Evolutionary conservation across 2,888 invertebrate genomes (phyloP), one percentile per base, ranked within the genome.

Genomic region (Prosapia bicincta): DNA sequence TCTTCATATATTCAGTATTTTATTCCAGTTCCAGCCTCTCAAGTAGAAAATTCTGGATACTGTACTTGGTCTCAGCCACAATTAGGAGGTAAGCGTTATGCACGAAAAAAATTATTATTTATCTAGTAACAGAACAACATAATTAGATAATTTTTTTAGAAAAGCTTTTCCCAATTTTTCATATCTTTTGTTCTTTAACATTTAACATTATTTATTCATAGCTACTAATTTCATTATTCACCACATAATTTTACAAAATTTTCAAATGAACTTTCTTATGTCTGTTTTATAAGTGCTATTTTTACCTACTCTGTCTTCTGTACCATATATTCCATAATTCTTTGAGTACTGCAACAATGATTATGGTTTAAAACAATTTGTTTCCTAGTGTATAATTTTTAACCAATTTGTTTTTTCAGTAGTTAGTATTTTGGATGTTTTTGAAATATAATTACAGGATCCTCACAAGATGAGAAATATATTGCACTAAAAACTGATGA

Each of bases 1-100:
- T 25, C 67, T 23, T 66, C 78, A 10, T 79, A 78, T 26, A 78
- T 80, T 23, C 80, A 80, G 66, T 80, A 80, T 69, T 78, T 80
- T 66, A 76, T 75, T 26, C 78, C 80, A 66, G 72, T 72, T 54
- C 75, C 77, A n/a, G 76, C 75, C 28, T 38, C 71, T 65, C 74
- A 71, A 66, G 70, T 74, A 15, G 79, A 75, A 15, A 79, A 78
- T 76, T 77, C 78, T 32, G 79, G 80, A 32, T 80, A 80, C 75
- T 80, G 80, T 67, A 77, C 78, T 23, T 80, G 80, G 80, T 76
- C 79, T 30, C 78, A 67, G 30, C 69, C 54, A 74, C 66, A 38
- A 24, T 43, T 69, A 74, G 74, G 75, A 78, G 77, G 76, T 77
- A 79, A 78, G 78, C 54, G 20, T 20, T 20, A 20, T 54, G 54